phyloP scores from a whole-genome alignment of 2,888 invertebrate genomes.

The Athalia rosae region DNA sequence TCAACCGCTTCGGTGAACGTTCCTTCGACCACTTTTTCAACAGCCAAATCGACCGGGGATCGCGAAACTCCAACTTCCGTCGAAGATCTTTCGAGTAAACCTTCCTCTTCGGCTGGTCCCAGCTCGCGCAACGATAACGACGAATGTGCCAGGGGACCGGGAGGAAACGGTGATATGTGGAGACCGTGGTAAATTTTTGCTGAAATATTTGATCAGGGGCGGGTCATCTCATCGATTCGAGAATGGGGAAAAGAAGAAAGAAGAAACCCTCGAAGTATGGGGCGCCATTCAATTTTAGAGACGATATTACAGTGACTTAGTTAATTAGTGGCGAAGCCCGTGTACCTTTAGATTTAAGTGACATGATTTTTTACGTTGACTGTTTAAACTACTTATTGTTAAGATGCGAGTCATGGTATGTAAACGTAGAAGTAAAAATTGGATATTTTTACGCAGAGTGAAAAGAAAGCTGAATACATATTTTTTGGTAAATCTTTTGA shows the following conservation, averaged over 20 bases:
- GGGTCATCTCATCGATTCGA: not conserved
- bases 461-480: constrained; percentile 6
- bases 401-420: constrained; percentile 4
- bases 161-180: constrained; percentile 75
- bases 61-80: constrained; percentile 51
- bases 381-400: constrained; percentile 29
- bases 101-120: constrained; percentile 34
- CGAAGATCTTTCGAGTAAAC: constrained; percentile 60
- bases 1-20: constrained; percentile 55
- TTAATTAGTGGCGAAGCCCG: constrained; percentile 22
- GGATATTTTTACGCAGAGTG: not conserved
- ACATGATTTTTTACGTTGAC: constrained; percentile 18
- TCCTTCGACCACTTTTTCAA: constrained; percentile 47
- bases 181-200: constrained; percentile 75
- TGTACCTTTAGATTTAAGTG: constrained; percentile 41
- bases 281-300: constrained; percentile 29
- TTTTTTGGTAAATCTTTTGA: not conserved
- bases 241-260: constrained; percentile 27
- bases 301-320: constrained; percentile 28
- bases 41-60: constrained; percentile 52
- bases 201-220: not conserved
- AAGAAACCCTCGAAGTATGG: not conserved
- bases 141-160: constrained; percentile 59
- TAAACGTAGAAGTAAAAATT: not conserved
- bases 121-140: constrained; percentile 52